Base-by-base conservation (phyloP, 2,113 vertebrate species). In the Sorex fumeus region DNA sequence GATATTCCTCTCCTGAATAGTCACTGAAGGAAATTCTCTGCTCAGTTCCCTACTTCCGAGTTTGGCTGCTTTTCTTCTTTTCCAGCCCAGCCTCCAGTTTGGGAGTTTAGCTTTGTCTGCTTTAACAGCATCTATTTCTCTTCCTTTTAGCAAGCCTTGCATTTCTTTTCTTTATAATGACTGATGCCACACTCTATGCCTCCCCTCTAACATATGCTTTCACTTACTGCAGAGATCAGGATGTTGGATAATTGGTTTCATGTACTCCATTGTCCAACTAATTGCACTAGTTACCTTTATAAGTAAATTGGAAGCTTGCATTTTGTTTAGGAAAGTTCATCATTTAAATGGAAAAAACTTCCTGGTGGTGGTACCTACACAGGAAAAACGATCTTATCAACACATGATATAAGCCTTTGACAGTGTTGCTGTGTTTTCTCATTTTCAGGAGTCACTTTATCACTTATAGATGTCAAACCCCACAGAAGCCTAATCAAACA, bases 221-320 rank as follows among this genome's bases (percentile, higher is more conserved):
- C 57, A 21, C 57, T 80, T 9, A 66, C 8, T 8, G 1, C 25
- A 50, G 36, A 78, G 30, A 13, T 11, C 28, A 15, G 9, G 30
- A 64, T 25, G n/a, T 78, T 79, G 60, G 23, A 50, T 28, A 70
- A 60, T n/a, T 71, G 57, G 18, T 83, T 94, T 80, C 43, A 21
- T 23, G 4, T 30, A 53, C 30, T 86, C 62, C 62, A 4, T 43
- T 69, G 13, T 74, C 13, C 64, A 21, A 34, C 0, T 74, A 70
- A 75, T 32, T 84, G 92, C 16, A 47, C 36, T 80, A 79, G 6
- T 47, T 74, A n/a, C n/a, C 28, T 89, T 94, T 87, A 47, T 81
- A 78, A 77, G 21, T 92, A 69, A 90, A 90, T 84, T 4, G 11
- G n/a, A 91, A 90, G 43, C 18, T 77, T 87, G 10, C 34, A 32